phyloP scores from a whole-genome alignment of 2,797 vertebrate species.

The Cossypha polioptera region DNA sequence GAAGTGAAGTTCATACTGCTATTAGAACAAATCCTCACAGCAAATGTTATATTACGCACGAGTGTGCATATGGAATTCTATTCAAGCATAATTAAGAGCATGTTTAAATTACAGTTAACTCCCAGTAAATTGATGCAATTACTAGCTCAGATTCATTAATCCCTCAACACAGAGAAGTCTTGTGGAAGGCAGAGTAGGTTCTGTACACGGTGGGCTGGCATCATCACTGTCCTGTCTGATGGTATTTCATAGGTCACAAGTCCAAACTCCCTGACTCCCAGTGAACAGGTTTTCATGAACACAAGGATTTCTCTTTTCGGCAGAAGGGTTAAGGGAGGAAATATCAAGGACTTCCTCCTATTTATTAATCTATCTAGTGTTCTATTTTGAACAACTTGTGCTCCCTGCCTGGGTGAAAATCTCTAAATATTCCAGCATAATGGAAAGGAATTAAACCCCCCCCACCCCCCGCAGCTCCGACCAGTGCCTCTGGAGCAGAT shows the following conservation, averaged over 20 bases:
- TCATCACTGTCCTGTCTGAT: neutral
- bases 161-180: neutral
- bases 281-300: rapidly evolving
- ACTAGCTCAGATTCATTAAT: neutral
- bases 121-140: constrained; percentile 9
- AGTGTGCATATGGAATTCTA: neutral
- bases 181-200: neutral
- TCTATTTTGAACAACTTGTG: neutral
- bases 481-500: too few relatives aligned
- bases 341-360: neutral
- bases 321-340: neutral
- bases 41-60: neutral
- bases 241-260: neutral
- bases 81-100: neutral
- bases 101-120: constrained; percentile 32
- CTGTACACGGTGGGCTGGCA: neutral
- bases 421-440: neutral
- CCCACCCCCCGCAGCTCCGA: neutral
- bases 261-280: neutral
- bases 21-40: neutral
- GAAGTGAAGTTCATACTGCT: neutral
- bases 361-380: neutral
- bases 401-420: neutral
- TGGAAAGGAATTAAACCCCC: neutral
- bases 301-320: neutral